Conservation (phyloP, 2,113 vertebrate genomes). For the Etheostoma cragini region DNA sequence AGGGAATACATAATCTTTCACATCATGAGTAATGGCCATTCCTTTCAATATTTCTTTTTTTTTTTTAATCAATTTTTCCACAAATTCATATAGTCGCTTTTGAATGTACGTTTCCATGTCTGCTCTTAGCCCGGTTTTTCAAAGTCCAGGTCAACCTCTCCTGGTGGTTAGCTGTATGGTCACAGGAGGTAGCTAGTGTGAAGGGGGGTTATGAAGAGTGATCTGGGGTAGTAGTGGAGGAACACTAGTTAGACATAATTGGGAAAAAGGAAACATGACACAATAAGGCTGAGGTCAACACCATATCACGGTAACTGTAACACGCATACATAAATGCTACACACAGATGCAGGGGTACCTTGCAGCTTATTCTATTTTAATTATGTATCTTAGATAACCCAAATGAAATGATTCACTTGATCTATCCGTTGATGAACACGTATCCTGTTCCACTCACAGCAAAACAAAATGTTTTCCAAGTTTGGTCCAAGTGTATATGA, state of each 20-base stretch:
- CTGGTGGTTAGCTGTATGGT: conserved; percentile 80
- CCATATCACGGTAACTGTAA: conserved; percentile 55
- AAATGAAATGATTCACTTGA: conserved; percentile 7
- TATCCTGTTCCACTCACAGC: neutral
- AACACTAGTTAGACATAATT: conserved; percentile 4
- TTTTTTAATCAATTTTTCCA: neutral
- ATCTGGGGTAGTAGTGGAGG: conserved; percentile 37
- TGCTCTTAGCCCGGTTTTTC: conserved; percentile 74
- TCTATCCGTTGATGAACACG: conserved; percentile 4
- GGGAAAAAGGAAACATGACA: conserved; percentile 37
- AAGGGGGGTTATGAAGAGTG: conserved; percentile 37
- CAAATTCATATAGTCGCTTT: neutral
- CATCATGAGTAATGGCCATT: conserved; percentile 55
- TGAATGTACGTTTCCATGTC: conserved; percentile 63
- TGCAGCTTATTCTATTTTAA: conserved; percentile 65
- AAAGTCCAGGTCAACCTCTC: conserved; percentile 78
- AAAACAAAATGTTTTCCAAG: conserved; percentile 34
- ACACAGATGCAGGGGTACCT: conserved; percentile 61
- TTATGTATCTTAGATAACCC: conserved; percentile 45
- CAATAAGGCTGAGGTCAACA: conserved; percentile 60
- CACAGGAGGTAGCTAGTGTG: conserved; percentile 83
- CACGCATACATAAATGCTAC: conserved; percentile 60
- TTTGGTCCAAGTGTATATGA: conserved; percentile 79
- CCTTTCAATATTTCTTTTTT: conserved; percentile 43
- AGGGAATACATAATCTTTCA: conserved; percentile 18